A percentile compares a stretch with the other conserved stretches of the same genome.
Conservation (phyloP, 2,113 vertebrate species). For the Salvelinus sp. region DNA sequence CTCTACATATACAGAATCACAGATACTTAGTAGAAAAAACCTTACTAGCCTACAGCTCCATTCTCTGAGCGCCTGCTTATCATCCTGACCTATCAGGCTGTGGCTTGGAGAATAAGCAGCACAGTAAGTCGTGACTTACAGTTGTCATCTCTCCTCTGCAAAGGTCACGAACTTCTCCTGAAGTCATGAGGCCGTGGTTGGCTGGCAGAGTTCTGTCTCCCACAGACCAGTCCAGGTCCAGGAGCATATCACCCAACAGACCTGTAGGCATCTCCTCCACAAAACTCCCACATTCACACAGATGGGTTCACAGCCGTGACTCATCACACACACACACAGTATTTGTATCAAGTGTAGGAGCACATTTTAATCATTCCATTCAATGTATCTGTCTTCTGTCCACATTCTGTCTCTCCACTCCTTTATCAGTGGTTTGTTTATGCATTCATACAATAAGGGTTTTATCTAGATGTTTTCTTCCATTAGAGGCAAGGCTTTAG, state of each 20-base stretch:
- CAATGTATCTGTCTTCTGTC: too few relatives aligned
- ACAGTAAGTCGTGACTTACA: conserved; percentile 14
- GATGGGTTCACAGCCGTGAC: conserved; percentile 32
- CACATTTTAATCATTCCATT: too few relatives aligned
- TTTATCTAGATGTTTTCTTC: too few relatives aligned
- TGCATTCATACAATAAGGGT: too few relatives aligned
- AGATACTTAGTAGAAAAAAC: too few relatives aligned
- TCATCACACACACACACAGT: conserved; percentile 3
- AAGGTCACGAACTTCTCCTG: conserved; percentile 10
- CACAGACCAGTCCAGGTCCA: too few relatives aligned
- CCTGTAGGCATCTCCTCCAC: conserved; percentile 21
- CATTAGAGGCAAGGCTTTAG: not conserved
- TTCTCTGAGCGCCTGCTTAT: conserved; percentile 5
- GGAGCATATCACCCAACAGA: not conserved
- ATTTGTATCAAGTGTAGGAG: too few relatives aligned
- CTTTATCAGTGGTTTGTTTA: too few relatives aligned
- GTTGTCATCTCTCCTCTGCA: conserved; percentile 12
- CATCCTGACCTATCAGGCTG: not conserved
- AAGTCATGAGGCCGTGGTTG: conserved; percentile 25
- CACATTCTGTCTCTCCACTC: too few relatives aligned
- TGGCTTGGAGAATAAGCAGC: not conserved
- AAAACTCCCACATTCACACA: conserved; percentile 19
- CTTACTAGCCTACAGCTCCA: not conserved
- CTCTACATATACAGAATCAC: too few relatives aligned
- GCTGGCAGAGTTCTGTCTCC: not conserved